Base-by-base conservation (phyloP, 2,113 vertebrate species). In the Corvus moneduloides region DNA sequence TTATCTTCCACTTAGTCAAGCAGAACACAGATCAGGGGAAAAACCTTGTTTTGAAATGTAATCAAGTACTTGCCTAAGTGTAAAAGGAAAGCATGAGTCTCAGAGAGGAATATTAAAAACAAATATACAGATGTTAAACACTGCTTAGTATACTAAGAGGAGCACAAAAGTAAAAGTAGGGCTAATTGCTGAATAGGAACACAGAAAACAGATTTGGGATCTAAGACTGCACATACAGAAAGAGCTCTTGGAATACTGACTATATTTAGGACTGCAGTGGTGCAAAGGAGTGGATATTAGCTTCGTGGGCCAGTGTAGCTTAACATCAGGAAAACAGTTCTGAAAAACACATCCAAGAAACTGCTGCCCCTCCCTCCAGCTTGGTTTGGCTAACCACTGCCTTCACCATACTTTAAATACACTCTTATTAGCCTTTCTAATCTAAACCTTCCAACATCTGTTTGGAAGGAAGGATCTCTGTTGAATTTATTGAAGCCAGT, bases 361-460 rank as follows among this genome's bases (percentile, higher is more conserved):
- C 56, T 21, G 16, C 23, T 78, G 32, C 11, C 32, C 41, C 22
- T 55, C 51, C 19, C 30, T 81, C 85, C 28, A n/a, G 11, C 49
- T 37, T 8, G n/a, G 20, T 33, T 86, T 87, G 87, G 28, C 39
- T 35, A 62, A 87, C 26, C 20, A 30, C 9, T 39, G 51, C 43
- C 35, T 63, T 54, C 62, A 46, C 16, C 33, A 32, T 3, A 28
- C 19, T 62, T 80, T 44, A 49, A 64, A 68, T 7, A 55, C 0
- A 7, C 20, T 69, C 67, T 62, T 72, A 16, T 6, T 13, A 64
- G 13, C 33, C 63, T 16, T 68, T 39, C 52, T 73, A 46, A 71
- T 32, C 43, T 28, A 55, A 67, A 67, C 28, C 23, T 77, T 39
- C 28, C 33, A n/a, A 11, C 0, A 0, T 3, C 56, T 56, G 9